These are phyloP conservation scores for Cheirogaleus major DNA, from an alignment of 2,797 vertebrate species.

Conservation along the genomic window DNA sequence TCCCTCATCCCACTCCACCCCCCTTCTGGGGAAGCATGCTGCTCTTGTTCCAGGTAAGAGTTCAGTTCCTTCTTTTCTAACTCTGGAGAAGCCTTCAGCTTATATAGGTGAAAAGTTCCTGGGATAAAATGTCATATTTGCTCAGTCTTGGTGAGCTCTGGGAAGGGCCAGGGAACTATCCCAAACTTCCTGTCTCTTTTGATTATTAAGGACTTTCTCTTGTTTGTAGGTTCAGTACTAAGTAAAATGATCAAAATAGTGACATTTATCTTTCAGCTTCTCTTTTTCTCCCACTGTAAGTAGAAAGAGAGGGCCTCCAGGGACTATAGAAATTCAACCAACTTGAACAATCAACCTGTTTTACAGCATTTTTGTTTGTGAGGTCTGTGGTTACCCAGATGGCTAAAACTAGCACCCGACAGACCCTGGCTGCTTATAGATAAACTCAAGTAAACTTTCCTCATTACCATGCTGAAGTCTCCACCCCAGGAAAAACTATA, in stretches of 20 bases:
- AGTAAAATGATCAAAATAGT: not conserved
- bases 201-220: constrained; percentile 30
- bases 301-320: not conserved
- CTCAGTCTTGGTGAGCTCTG: not conserved
- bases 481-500: not conserved
- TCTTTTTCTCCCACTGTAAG: not conserved
- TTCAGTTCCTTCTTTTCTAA: constrained; percentile 25
- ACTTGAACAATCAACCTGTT: not conserved
- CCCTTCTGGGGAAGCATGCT: not conserved
- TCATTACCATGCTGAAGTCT: not conserved
- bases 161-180: not conserved
- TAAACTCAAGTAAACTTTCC: not conserved
- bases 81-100: not conserved
- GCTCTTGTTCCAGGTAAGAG: not conserved
- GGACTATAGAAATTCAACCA: not conserved
- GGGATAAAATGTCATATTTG: not conserved
- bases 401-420: not conserved
- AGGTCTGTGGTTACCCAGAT: not conserved
- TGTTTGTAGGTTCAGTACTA: not conserved
- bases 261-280: not conserved
- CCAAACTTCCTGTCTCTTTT: not conserved
- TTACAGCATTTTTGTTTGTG: not conserved
- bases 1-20: not conserved
- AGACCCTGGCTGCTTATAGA: not conserved
- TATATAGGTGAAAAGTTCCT: not conserved